phyloP scores from a whole-genome alignment of 1,140 invertebrate species.

The Drosophila asahinai region DNA sequence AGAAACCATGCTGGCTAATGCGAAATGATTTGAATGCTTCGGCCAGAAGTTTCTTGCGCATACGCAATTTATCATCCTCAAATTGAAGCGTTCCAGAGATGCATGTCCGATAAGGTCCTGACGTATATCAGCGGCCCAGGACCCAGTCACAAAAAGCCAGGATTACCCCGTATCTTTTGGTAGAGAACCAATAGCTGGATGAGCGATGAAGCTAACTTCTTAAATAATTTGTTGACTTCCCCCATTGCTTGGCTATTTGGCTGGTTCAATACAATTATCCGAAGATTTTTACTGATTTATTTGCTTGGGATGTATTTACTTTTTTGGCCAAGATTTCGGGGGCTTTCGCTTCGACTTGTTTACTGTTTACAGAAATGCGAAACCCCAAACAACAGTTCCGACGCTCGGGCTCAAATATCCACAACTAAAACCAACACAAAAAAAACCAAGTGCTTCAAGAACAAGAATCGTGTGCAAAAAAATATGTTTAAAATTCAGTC shows the following conservation, averaged over 20 bases:
- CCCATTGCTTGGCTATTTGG: constrained; percentile 62
- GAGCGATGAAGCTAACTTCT: not conserved
- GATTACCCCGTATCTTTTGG: no score
- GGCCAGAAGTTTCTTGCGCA: constrained; percentile 37
- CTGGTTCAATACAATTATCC: constrained; percentile 71
- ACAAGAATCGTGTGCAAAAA: constrained; percentile 13
- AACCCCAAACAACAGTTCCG: constrained; percentile 68
- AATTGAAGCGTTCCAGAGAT: constrained; percentile 55
- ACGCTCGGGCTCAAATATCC: constrained; percentile 22
- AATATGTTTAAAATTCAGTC: constrained; percentile 19
- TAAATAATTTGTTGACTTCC: constrained; percentile 51
- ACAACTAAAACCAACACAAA: constrained; percentile 66
- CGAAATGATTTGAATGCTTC: constrained; percentile 65
- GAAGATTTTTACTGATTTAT: constrained; percentile 67
- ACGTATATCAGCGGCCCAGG: constrained; percentile 24
- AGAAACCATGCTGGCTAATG: constrained; percentile 49
- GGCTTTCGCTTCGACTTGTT: constrained; percentile 53
- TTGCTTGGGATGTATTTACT: constrained; percentile 62
- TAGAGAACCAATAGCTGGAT: not conserved
- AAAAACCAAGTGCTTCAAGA: constrained; percentile 61
- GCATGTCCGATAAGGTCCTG: constrained; percentile 40
- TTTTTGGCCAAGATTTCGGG: constrained; percentile 38
- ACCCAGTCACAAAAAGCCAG: no score
- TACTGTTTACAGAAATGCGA: constrained; percentile 76
- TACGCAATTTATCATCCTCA: constrained; percentile 77